These are phyloP conservation scores for Pseudococcus longispinus DNA, from an alignment of 2,888 invertebrate genomes.

Conservation along the genomic window DNA sequence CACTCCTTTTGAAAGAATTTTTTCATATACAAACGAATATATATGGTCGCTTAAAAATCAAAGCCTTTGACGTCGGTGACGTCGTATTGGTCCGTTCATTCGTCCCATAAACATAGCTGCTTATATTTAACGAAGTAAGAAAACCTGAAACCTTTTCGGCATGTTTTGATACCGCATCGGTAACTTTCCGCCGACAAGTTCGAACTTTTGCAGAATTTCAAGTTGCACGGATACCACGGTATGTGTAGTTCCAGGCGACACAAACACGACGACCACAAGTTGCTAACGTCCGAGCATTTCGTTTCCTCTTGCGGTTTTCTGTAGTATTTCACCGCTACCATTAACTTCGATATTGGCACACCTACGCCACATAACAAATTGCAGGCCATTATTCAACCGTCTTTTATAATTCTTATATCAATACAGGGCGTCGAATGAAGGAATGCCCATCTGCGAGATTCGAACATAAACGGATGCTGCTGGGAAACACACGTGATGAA, in stretches of 20 bases:
- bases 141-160: slow-evolving; percentile 87
- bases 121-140: slow-evolving; percentile 85
- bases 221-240: slow-evolving; percentile 95
- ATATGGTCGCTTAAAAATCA: slow-evolving; percentile 13
- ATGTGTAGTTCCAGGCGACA: slow-evolving; percentile 88
- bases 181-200: slow-evolving; percentile 64
- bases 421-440: background rate
- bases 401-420: background rate
- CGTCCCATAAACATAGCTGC: slow-evolving; percentile 82
- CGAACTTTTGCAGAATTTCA: slow-evolving; percentile 90
- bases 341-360: slow-evolving; percentile 49
- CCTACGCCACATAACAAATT: background rate
- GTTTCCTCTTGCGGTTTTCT: slow-evolving; percentile 45
- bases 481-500: too few species aligned
- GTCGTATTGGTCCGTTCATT: slow-evolving; percentile 65
- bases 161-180: slow-evolving; percentile 95
- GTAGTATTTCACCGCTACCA: slow-evolving; percentile 50
- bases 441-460: background rate
- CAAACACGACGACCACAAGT: slow-evolving; percentile 77
- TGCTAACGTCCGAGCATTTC: slow-evolving; percentile 60
- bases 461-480: too few species aligned
- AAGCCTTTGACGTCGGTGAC: slow-evolving; percentile 2
- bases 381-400: background rate
- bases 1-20: background rate
- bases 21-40: background rate